Base-by-base conservation (phyloP, 2,888 invertebrate species). In the Odontomyia ornata region DNA sequence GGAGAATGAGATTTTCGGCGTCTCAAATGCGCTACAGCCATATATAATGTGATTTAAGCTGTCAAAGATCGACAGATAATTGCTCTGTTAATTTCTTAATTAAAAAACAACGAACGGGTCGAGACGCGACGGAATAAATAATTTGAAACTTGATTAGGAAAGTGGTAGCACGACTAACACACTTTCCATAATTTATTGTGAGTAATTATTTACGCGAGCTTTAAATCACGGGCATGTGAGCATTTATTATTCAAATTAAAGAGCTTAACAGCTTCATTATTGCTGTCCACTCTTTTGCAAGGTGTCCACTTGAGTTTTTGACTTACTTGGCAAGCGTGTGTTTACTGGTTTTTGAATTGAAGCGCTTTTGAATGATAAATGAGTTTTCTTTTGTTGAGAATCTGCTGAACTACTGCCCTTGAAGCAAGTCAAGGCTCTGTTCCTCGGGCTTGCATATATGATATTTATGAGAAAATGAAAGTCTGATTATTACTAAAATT, bases 181-280 rank as follows among this genome's bases (percentile, higher is more conserved):
- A 60, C 60, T 60, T 21, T 25, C 60, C 9, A 13, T 60, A 60
- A 60, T 60, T 60, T 60, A 60, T 60, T 60, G 18, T 21, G 23
- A 60, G 23, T 60, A 25, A 23, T 60, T 25, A 25, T 13, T 1
- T 25, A 13, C 23, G 21, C 18, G 60, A 60, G 13, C 5, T 60
- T 23, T 60, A 18, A 13, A 15, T 11, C 13, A 7, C 23, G 5
- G 7, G 25, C 25, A 60, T 21, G 25, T 11, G 60, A 25, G 23
- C 13, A 60, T 60, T 60, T n/a, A 23, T 60, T 60, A 60, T 60
- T 60, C 25, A 60, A 1, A 60, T 60, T 60, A 18, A 60, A 60
- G 23, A 52, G n/a, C 18, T 52, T n/a, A 52, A 52, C 52, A 18
- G 52, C 52, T 52, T 52, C 52, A 52, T 52, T 52, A 52, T 52